These are phyloP conservation scores for Peromyscus aztecus DNA, from an alignment of 2,797 vertebrate species.

Conservation along the genomic window DNA sequence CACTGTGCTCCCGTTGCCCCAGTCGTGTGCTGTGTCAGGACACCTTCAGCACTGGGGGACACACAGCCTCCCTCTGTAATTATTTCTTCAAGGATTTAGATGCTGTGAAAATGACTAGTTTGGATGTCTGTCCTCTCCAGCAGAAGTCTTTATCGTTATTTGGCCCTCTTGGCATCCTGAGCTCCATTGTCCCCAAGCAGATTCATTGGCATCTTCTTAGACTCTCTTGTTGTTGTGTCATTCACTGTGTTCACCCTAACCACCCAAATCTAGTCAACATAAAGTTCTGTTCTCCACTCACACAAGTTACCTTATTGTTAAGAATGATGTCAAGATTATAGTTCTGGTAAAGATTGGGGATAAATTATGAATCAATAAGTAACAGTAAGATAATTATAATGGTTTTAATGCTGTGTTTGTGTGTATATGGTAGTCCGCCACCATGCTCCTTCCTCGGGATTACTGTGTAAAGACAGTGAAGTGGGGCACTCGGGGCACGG, in stretches of 20 bases:
- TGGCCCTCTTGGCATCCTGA: not conserved
- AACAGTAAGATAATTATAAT: not conserved
- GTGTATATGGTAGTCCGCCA: not conserved
- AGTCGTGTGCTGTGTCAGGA: not conserved
- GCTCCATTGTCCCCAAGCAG: not conserved
- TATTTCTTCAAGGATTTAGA: not conserved
- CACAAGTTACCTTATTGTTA: not conserved
- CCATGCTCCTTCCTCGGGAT: not conserved
- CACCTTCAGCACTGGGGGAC: not conserved
- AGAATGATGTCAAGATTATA: constrained; percentile 42
- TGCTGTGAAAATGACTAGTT: constrained; percentile 35
- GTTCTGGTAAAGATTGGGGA: constrained; percentile 37
- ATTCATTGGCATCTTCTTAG: not conserved
- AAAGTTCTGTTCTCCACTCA: not conserved
- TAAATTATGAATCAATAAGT: constrained; percentile 52
- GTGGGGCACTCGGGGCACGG: not conserved
- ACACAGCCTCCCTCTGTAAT: not conserved
- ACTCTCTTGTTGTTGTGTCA: not conserved
- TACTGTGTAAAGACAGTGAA: not conserved
- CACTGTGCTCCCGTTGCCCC: constrained; percentile 29
- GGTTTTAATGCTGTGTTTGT: not conserved
- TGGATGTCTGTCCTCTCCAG: not conserved
- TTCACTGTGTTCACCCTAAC: not conserved
- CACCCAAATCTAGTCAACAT: not conserved
- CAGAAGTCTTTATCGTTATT: not conserved